phyloP scores from a whole-genome alignment of 2,113 vertebrate genomes.

The Pomatostomus ruficeps region DNA sequence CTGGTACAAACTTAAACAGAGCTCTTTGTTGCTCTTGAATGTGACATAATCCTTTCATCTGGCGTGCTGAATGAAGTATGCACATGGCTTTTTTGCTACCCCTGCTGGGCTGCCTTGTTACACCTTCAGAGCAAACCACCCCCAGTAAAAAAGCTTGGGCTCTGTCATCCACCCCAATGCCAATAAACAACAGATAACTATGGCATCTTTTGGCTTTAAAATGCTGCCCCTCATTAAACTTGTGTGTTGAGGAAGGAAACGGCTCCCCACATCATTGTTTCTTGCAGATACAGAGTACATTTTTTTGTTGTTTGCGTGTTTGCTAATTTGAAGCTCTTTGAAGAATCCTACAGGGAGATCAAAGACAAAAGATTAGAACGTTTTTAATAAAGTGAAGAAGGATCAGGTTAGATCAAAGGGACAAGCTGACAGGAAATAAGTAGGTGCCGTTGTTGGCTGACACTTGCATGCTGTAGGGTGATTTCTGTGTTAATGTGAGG shows the following conservation, averaged over 20 bases:
- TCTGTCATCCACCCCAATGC: slow-evolving; percentile 49
- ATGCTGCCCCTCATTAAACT: slow-evolving; percentile 41
- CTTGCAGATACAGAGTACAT: slow-evolving; percentile 30
- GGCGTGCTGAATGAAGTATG: slow-evolving; percentile 61
- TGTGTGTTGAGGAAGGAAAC: slow-evolving; percentile 52
- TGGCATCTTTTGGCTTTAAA: slow-evolving; percentile 49
- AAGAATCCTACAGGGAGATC: slow-evolving; percentile 64
- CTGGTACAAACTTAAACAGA: slow-evolving; percentile 70
- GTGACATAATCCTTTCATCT: slow-evolving; percentile 72
- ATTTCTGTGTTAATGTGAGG: slow-evolving; percentile 68
- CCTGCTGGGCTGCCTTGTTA: slow-evolving; percentile 67
- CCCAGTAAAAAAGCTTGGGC: slow-evolving; percentile 20
- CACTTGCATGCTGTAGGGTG: slow-evolving; percentile 69
- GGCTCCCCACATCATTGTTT: slow-evolving; percentile 34
- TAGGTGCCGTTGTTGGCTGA: slow-evolving; percentile 67
- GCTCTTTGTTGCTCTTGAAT: slow-evolving; percentile 70
- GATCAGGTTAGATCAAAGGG: slow-evolving; percentile 71
- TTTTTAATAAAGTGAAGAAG: slow-evolving; percentile 71
- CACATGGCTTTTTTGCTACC: slow-evolving; percentile 64
- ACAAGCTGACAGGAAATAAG: slow-evolving; percentile 70
- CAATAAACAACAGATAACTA: slow-evolving; percentile 57
- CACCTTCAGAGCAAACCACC: slow-evolving; percentile 61
- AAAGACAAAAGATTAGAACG: slow-evolving; percentile 69
- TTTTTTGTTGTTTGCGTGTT: slow-evolving; percentile 64
- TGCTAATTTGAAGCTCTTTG: slow-evolving; percentile 67